Evolutionary conservation across 2,888 invertebrate species (phyloP), one percentile per base, ranked within the genome.

Genomic region (Dolichopus griseipennis): DNA sequence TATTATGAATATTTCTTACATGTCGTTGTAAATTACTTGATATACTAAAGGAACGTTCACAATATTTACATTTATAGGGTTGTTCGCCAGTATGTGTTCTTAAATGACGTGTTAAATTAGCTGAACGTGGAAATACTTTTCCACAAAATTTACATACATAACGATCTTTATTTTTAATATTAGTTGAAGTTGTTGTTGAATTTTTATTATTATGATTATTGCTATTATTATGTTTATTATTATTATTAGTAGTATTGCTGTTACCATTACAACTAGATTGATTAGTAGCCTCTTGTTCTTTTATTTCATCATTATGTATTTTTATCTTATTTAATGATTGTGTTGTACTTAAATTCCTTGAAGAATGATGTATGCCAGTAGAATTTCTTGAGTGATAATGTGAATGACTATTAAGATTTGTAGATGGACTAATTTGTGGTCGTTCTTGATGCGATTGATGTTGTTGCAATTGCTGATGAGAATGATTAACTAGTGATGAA

Each of bases 1-100:
- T 99, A 82, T 99, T 98, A 84, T 99, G 99, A 73, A 99, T 99
- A 81, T 99, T 99, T 72, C 99, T 87, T 66, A 99, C 97, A 83
- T 99, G 99, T 68, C 99, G 88, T 80, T 98, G 97, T 70, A 99
- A 87, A 79, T 99, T 99, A 72, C 97, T 97, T 4, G 97, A 97
- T 83, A 99, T 99, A 78, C 96, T 97, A 85, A 99, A 99, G 72
- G 95, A 96, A 72, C 98, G 87, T 81, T 97, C 97, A 85, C 98
- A 99, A 83, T 97, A 97, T 82, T 97, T 94, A 84, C 98, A 98
- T 81, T 95, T 95, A 84, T 96, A 96, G 20, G 96, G 96, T 79
- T 96, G 96, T 78, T 98, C 98, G 68, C 98, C 98, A 6, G 98
- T 98, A 82, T 98, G 98, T 41, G 98, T 99, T 74, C 98, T 86